Base-by-base conservation (phyloP, 2,888 invertebrate species). In the Drosophila nr. fundita region DNA sequence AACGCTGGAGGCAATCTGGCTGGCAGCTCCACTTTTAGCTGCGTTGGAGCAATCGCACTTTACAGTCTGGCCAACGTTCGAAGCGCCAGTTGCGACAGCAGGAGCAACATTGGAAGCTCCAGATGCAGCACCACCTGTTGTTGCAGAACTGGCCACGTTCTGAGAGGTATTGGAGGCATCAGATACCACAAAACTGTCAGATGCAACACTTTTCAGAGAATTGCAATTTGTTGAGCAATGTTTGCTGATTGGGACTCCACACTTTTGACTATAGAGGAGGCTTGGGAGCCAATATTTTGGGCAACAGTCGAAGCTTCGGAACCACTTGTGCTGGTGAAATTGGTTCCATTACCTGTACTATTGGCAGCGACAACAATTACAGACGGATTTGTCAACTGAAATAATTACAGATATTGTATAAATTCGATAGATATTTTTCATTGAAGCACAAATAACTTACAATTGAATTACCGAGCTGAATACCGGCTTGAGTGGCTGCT, bases 401-500 rank as follows among this genome's bases (percentile, higher is more conserved):
- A 38, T 27, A n/a, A 11, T n/a, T 13, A 18, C 7, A n/a, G 11
- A 34, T 32, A 21, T 21, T n/a, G 6, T 8, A 27, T 18, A 29
- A 29, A n/a, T 29, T 50, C 45, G 11, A 7, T 11, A 29, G 6
- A n/a, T 50, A 29, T 29, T 29, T 50, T 27, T 11, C 2, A 1
- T n/a, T 29, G n/a, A n/a, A 18, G 50, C 4, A n/a, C 29, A 29
- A 50, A 11, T 11, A 29, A 50, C 55, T 68, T 21, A 67, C 55
- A 27, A 76, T n/a, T 5, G 21, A 27, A 32, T 55, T 48, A 15
- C 27, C 55, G 1, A 40, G 21, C 24, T 62, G 38, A 36, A 52
- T 50, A 2, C 29, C 55, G 29, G 4, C 45, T 45, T 66, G 60
- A 4, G 68, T 52, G 7, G 80, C 88, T 13, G 73, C 88, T 30